Evolutionary conservation across 2,888 invertebrate genomes (phyloP).

Genomic region (Apamea epomidion): DNA sequence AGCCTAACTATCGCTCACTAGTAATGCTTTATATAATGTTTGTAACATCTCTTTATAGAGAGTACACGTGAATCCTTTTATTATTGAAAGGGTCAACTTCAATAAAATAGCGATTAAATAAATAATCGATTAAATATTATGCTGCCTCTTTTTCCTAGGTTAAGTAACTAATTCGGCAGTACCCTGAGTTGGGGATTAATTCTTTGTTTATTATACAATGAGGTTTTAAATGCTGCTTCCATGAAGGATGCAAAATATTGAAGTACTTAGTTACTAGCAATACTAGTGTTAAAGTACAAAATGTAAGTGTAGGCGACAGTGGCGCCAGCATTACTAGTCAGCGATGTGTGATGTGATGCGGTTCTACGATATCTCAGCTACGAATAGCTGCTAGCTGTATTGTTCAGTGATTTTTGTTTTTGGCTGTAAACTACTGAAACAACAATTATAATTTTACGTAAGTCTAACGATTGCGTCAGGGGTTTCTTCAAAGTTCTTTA

Average conservation of each 20-base stretch:
- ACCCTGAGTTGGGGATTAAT: constrained; percentile 13
- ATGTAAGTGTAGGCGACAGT: constrained; percentile 41
- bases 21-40: constrained; percentile 71
- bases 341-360: constrained; percentile 71
- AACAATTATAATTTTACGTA: constrained; percentile 71
- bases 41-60: constrained; percentile 50
- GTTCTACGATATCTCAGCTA: constrained; percentile 72
- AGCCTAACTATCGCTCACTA: constrained; percentile 76
- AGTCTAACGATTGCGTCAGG: constrained; percentile 70
- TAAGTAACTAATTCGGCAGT: constrained; percentile 60
- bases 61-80: constrained; percentile 52
- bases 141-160: constrained; percentile 54
- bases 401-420: constrained; percentile 74
- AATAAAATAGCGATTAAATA: constrained; percentile 61
- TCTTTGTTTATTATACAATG: constrained; percentile 37
- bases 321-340: constrained; percentile 78
- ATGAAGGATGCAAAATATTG: constrained; percentile 30
- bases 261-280: constrained; percentile 65
- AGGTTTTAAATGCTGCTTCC: constrained; percentile 38
- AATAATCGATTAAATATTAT: too few species aligned
- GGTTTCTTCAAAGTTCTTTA: constrained; percentile 69
- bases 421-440: constrained; percentile 74
- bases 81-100: constrained; percentile 55
- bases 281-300: constrained; percentile 76
- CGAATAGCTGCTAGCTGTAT: constrained; percentile 74